Evolutionary conservation across 2,888 invertebrate genomes (phyloP), one percentile per base, ranked within the genome.

Genomic region (Agapetus fuscipes): DNA sequence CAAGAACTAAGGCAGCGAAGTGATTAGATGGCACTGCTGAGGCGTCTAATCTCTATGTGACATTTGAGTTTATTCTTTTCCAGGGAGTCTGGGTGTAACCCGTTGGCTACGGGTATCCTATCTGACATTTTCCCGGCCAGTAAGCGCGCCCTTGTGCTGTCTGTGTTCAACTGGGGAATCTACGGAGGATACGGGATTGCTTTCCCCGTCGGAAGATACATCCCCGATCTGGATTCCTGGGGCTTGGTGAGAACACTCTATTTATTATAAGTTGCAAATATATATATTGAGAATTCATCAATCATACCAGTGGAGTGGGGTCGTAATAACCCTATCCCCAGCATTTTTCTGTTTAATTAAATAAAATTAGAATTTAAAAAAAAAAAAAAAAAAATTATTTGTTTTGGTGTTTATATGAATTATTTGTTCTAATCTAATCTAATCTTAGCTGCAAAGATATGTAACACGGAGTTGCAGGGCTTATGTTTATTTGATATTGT

Each of bases 151-250:
- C 62, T 91, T 28, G 93, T 91, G 10, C 80, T 93, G 72, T 89
- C 91, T 1, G 79, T 94, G 46, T 93, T 93, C 69, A 93, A 93
- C 62, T 93, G 91, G 91, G 93, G 94, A 9, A 91, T 93, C 50
- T 94, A 93, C 56, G 88, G 91, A 20, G 93, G 93, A 2, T 93
- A 91, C 52, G 91, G 91, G 30, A 80, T 93, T 48, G 88, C 91
- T 1, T 93, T 91, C 57, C 91, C 93, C 0, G 82, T 93, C 3
- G 93, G 93, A 0, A 76, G 90, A 50, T 90, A 90, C 52, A 72
- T 89, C 10, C 86, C 89, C 1, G 66, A 72, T 17, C 49, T 81
- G 28, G 80, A 89, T 53, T 74, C 82, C 42, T 84, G 80, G 73
- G 78, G 78, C 47, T 58, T 86, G 66, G 82, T 82, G 56, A 66